These are phyloP conservation scores for Colinus virginianus DNA, from an alignment of 2,113 vertebrate genomes.

Conservation along the genomic window DNA sequence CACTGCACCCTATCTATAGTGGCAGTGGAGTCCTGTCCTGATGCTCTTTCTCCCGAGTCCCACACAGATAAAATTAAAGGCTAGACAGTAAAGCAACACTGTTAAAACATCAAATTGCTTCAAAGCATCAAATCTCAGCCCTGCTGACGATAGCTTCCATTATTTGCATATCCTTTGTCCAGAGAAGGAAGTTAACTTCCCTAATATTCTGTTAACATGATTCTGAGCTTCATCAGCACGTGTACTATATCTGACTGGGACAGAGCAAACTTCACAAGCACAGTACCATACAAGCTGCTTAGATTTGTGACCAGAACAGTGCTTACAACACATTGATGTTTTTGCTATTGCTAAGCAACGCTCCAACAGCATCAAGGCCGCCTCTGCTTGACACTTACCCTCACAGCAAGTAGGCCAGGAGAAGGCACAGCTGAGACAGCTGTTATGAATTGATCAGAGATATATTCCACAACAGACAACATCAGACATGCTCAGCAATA, in stretches of 20 bases:
- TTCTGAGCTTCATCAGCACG: neutral
- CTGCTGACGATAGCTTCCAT: neutral
- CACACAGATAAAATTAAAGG: neutral
- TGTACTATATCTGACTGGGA: neutral
- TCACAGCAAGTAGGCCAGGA: neutral
- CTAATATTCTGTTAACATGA: neutral
- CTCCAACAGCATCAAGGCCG: too few relatives aligned
- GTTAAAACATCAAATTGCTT: neutral
- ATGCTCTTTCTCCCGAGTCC: neutral
- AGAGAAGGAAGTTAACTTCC: neutral
- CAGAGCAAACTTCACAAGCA: neutral
- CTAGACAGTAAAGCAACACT: neutral
- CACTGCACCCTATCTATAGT: neutral
- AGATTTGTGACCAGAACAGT: neutral
- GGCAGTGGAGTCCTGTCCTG: neutral
- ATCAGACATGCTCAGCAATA: neutral
- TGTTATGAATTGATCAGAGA: neutral
- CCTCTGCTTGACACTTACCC: neutral
- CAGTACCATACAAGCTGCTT: neutral
- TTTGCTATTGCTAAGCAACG: neutral
- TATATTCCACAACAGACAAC: neutral
- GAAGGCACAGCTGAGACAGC: neutral
- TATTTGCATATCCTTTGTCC: neutral
- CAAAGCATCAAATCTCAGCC: neutral
- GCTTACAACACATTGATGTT: neutral